A percentile compares a stretch with the other conserved stretches of the same genome.
Evolutionary conservation across 2,113 vertebrate genomes (phyloP).

Genomic region (Rhinolophus sinicus): DNA sequence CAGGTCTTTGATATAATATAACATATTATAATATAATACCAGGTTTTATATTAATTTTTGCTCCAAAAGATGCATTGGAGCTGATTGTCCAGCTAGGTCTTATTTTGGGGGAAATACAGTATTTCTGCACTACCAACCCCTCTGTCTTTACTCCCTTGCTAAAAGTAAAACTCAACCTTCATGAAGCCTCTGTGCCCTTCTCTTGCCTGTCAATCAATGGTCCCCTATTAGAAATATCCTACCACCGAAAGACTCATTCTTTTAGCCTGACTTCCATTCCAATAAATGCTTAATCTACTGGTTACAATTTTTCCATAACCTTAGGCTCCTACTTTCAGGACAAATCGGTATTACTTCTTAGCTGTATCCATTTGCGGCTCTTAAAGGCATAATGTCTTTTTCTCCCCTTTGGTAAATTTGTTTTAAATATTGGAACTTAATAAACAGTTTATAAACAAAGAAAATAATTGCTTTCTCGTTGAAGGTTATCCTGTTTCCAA

Average conservation of each 20-base stretch:
- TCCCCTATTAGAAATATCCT: slow-evolving; percentile 51
- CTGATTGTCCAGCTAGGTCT: too few relatives aligned
- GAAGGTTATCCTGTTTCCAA: slow-evolving; percentile 42
- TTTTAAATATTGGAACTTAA: slow-evolving; percentile 19
- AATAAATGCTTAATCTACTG: slow-evolving; percentile 56
- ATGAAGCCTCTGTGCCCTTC: background rate
- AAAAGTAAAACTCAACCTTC: slow-evolving; percentile 45
- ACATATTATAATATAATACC: too few relatives aligned
- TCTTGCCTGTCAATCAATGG: background rate
- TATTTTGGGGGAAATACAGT: too few relatives aligned
- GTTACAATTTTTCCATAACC: slow-evolving; percentile 48
- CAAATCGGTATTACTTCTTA: slow-evolving; percentile 44
- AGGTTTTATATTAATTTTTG: too few relatives aligned
- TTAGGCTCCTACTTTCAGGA: slow-evolving; percentile 21
- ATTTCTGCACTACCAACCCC: background rate
- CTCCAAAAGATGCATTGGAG: too few relatives aligned
- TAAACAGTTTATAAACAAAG: slow-evolving; percentile 42
- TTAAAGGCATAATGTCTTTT: slow-evolving; percentile 12
- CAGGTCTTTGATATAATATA: too few relatives aligned
- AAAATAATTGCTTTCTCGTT: slow-evolving; percentile 42
- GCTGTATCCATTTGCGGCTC: background rate
- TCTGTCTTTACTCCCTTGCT: slow-evolving; percentile 5
- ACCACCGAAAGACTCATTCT: background rate
- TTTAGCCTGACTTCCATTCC: slow-evolving; percentile 48
- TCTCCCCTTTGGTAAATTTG: background rate